Evolutionary conservation across 2,113 vertebrate genomes (phyloP).

Genomic region (Stigmatopora argus): DNA sequence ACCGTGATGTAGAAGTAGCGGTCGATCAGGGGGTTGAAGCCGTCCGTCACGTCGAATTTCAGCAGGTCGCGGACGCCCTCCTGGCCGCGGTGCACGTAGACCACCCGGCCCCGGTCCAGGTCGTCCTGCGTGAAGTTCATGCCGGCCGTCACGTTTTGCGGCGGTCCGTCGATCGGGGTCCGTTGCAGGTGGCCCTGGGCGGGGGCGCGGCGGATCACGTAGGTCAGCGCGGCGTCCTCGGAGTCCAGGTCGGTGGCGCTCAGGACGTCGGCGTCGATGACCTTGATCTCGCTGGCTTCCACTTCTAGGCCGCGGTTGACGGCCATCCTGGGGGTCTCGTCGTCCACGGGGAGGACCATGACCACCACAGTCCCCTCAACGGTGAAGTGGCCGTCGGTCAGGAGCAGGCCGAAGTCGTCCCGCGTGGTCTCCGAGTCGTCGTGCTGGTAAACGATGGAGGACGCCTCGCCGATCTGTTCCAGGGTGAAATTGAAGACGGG

Average conservation of each 20-base stretch:
- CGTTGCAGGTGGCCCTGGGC: slow-evolving; percentile 81
- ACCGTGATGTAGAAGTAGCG: slow-evolving; percentile 91
- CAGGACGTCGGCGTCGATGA: slow-evolving; percentile 77
- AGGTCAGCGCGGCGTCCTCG: slow-evolving; percentile 81
- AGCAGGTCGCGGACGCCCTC: slow-evolving; percentile 88
- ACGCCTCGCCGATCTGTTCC: slow-evolving; percentile 86
- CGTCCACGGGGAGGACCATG: slow-evolving; percentile 87
- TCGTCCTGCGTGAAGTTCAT: slow-evolving; percentile 96
- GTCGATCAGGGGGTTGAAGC: slow-evolving; percentile 88
- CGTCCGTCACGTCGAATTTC: slow-evolving; percentile 95
- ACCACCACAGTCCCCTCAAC: slow-evolving; percentile 76
- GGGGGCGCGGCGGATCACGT: slow-evolving; percentile 82
- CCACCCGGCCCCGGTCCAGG: slow-evolving; percentile 80
- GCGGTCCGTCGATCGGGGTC: slow-evolving; percentile 56
- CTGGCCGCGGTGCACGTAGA: slow-evolving; percentile 81
- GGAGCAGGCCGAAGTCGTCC: slow-evolving; percentile 82
- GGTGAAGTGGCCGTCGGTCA: slow-evolving; percentile 83
- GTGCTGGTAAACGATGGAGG: slow-evolving; percentile 89
- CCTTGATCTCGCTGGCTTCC: slow-evolving; percentile 81
- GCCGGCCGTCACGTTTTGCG: slow-evolving; percentile 82
- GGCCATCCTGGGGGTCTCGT: slow-evolving; percentile 90
- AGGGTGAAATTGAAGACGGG: slow-evolving; percentile 82
- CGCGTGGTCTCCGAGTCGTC: slow-evolving; percentile 87
- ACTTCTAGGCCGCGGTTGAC: slow-evolving; percentile 92
- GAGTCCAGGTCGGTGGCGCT: slow-evolving; percentile 93